Conservation (phyloP, 1,140 invertebrate genomes). For the Bombus breviceps region DNA sequence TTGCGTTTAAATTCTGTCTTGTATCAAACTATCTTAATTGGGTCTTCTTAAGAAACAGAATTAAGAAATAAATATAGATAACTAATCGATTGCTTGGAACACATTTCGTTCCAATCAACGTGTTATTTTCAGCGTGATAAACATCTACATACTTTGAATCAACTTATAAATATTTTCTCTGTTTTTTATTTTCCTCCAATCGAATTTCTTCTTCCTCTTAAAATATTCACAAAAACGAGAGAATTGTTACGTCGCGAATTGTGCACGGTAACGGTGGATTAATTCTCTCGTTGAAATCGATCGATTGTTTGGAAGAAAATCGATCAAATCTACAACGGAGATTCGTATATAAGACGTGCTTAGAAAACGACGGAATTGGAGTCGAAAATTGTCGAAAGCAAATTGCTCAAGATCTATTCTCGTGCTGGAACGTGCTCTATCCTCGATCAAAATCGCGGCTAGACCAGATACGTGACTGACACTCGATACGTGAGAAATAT, state of each 20-base stretch:
- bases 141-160: no score
- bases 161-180: no score
- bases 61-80: no score
- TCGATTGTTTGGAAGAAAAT: neutral
- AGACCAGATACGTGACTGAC: neutral
- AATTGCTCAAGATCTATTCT: neutral
- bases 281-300: neutral
- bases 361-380: neutral
- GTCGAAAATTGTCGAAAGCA: neutral
- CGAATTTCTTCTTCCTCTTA: neutral
- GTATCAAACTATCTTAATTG: no score
- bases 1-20: no score
- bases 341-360: neutral
- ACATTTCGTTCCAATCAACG: no score
- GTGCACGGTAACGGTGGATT: neutral
- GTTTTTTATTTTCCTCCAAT: neutral
- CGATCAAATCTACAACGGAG: neutral
- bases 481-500: neutral
- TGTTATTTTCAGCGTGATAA: no score
- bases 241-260: neutral
- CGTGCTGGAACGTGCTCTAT: neutral
- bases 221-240: neutral
- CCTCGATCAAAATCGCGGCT: neutral
- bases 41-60: no score
- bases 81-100: no score